Percentiles rank a stretch among this genome's conserved stretches.
phyloP scores from a whole-genome alignment of 2,113 vertebrate species.

The Lanius collurio region DNA sequence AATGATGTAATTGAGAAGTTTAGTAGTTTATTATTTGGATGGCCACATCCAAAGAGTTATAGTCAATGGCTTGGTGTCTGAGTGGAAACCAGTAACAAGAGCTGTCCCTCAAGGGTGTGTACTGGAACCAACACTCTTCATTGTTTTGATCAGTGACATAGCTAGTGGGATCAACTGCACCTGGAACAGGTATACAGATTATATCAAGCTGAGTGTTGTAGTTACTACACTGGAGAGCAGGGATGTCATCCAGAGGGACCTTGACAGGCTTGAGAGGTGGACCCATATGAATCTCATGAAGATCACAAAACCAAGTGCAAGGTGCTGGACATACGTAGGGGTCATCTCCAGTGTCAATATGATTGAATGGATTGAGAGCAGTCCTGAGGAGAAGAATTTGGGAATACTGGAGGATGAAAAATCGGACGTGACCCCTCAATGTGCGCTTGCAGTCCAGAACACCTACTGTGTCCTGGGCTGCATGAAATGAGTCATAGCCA shows the following conservation, averaged over 20 bases:
- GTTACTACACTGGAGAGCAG: too few relatives aligned
- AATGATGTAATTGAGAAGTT: background rate
- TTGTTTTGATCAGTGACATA: background rate
- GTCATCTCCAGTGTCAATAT: background rate
- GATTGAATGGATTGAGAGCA: background rate
- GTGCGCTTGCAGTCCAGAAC: fast-evolving
- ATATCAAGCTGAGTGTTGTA: background rate
- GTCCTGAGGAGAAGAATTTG: background rate
- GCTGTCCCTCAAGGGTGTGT: background rate
- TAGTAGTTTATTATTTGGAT: background rate
- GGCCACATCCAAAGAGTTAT: background rate
- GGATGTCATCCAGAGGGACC: background rate
- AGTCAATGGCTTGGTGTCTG: fast-evolving
- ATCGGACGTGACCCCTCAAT: fast-evolving
- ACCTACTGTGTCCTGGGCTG: fast-evolving
- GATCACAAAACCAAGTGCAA: background rate
- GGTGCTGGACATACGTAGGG: background rate
- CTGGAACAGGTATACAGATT: background rate
- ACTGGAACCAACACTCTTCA: background rate
- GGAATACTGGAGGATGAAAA: background rate
- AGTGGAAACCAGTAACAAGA: background rate
- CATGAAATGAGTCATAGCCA: background rate
- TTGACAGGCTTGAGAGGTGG: background rate
- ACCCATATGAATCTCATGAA: background rate
- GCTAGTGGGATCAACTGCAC: background rate